Conservation (phyloP, 64 coral and sea anemone genomes). For the Platygyra sinensis region DNA sequence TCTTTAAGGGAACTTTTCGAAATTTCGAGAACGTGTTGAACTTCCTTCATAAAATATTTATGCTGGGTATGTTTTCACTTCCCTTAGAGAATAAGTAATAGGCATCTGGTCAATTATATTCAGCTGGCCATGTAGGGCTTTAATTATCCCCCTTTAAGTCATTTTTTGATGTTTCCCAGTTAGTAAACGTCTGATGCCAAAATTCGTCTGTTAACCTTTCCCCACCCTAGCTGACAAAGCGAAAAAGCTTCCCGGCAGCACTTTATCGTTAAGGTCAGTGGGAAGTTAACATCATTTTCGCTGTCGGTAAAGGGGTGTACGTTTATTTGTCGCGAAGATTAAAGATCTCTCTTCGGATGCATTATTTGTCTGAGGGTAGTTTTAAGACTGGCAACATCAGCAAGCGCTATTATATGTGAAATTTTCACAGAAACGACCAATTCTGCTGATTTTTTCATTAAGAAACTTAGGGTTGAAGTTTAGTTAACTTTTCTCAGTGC, state of each 20-base stretch:
- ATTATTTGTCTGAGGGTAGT: no score
- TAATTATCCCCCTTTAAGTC: background rate
- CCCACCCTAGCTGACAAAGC: background rate
- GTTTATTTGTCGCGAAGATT: no score
- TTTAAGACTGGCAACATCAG: no score
- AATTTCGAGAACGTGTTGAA: background rate
- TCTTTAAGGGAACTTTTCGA: background rate
- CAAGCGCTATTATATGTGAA: no score
- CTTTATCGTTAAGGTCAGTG: no score
- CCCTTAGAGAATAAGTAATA: background rate
- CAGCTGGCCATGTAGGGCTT: background rate
- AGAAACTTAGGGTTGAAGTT: background rate
- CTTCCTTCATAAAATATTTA: slow-evolving; percentile 39
- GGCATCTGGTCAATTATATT: background rate
- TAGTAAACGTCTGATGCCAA: background rate
- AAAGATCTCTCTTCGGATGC: no score
- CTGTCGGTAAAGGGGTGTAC: no score
- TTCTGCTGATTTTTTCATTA: background rate
- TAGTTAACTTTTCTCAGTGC: background rate
- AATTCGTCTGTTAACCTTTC: background rate
- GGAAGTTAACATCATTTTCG: no score
- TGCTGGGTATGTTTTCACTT: background rate
- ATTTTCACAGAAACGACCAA: background rate
- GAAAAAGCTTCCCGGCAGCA: background rate
- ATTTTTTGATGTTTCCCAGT: background rate